Conservation (phyloP, 1,140 invertebrate species). For the Caerostris darwini region DNA sequence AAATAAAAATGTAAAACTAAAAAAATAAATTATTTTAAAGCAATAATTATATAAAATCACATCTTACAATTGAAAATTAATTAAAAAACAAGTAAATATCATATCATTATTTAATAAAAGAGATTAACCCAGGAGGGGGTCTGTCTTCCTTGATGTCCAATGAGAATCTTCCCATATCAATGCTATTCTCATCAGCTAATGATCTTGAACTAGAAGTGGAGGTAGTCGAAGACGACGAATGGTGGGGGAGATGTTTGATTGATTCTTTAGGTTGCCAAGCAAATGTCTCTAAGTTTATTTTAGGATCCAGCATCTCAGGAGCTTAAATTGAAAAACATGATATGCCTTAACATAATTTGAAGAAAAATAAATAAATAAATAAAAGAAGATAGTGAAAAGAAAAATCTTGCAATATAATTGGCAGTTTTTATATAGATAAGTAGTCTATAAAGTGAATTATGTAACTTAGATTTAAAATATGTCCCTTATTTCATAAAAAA, state of each 20-base stretch:
- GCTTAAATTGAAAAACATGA: slow-evolving; percentile 79
- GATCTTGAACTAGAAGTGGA: slow-evolving; percentile 82
- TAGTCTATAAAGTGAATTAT: no score
- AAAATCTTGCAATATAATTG: no score
- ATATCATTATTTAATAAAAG: neutral
- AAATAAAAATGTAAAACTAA: no score
- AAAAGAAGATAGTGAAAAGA: no score
- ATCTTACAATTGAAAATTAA: neutral
- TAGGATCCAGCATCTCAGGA: slow-evolving; percentile 83
- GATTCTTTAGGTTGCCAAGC: slow-evolving; percentile 79
- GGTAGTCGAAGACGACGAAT: slow-evolving; percentile 80
- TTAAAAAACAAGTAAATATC: neutral
- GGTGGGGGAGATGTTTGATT: slow-evolving; percentile 48
- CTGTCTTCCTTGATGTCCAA: slow-evolving; percentile 12
- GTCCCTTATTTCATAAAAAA: no score
- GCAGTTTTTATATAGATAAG: no score
- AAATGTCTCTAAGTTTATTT: slow-evolving; percentile 80
- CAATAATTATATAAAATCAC: no score
- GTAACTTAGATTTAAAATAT: no score
- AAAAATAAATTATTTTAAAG: no score
- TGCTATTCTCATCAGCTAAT: slow-evolving; percentile 79
- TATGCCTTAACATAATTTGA: no score
- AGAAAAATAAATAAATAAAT: no score
- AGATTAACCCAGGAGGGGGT: slow-evolving; percentile 45
- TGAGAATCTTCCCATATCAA: slow-evolving; percentile 36